phyloP scores from a whole-genome alignment of 1,140 invertebrate species.

The Phymastichus coffea region DNA sequence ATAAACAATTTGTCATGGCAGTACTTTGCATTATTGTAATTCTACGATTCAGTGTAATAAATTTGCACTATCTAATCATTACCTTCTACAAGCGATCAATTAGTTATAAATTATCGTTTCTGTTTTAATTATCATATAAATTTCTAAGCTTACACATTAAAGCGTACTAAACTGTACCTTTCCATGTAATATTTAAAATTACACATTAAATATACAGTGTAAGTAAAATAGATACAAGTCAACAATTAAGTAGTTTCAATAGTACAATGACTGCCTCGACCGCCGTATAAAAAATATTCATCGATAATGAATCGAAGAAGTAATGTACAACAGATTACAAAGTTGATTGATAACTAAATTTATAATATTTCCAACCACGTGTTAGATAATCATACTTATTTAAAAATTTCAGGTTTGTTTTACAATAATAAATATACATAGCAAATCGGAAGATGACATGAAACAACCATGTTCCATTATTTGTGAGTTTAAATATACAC shows the following conservation, averaged over 20 bases:
- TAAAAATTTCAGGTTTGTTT: neutral
- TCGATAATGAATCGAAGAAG: neutral
- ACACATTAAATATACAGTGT: neutral
- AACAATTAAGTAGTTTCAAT: conserved; percentile 6
- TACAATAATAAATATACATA: conserved; percentile 10
- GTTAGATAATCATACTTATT: neutral
- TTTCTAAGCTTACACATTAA: conserved; percentile 7
- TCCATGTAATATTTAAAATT: neutral
- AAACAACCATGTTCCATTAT: neutral
- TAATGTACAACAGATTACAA: conserved; percentile 23
- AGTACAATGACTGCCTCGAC: neutral
- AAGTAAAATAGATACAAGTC: conserved; percentile 12
- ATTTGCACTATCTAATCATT: conserved; percentile 17
- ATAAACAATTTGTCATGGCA: conserved; percentile 28
- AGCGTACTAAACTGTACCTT: too few species aligned
- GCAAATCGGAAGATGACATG: conserved; percentile 21
- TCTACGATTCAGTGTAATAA: conserved; percentile 16
- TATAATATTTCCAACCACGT: conserved; percentile 1
- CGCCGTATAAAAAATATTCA: conserved; percentile 8
- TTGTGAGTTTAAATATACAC: too few species aligned
- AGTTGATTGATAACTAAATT: conserved; percentile 9
- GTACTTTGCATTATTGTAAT: conserved; percentile 21
- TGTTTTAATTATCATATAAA: conserved; percentile 6
- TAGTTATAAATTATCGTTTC: conserved; percentile 2
- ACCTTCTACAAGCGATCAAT: conserved; percentile 4